Conservation (phyloP, 2,113 vertebrate species). For the Chiloscyllium plagiosum region DNA sequence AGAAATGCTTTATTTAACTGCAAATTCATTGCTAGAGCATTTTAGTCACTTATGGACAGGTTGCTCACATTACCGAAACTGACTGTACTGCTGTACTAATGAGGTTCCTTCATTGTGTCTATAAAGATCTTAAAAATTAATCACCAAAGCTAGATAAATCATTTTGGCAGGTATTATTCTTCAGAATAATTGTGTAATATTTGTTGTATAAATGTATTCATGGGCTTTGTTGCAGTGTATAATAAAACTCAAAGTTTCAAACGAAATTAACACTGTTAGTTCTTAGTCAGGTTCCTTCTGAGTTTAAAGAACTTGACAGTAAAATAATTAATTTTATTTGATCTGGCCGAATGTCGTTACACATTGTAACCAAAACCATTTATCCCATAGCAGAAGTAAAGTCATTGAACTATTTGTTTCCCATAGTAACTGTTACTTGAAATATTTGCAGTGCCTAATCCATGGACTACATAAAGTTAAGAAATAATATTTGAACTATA, state of each 20-base stretch:
- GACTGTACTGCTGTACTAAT: not conserved
- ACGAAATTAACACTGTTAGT: not conserved
- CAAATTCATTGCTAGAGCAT: not conserved
- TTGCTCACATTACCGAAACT: conserved; percentile 11
- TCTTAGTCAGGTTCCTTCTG: not conserved
- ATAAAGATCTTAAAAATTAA: conserved; percentile 11
- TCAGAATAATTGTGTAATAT: not conserved
- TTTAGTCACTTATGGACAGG: not conserved
- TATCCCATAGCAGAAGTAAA: not conserved
- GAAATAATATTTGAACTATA: not conserved
- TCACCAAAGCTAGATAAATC: not conserved
- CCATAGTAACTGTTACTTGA: not conserved
- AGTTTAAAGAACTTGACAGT: not conserved
- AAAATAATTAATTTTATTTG: not conserved
- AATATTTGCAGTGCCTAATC: not conserved
- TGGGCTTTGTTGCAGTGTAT: not conserved
- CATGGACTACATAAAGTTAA: not conserved
- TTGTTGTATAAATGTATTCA: not conserved
- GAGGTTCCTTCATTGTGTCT: conserved; percentile 13
- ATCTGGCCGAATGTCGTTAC: not conserved
- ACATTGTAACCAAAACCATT: not conserved
- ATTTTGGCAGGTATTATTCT: not conserved
- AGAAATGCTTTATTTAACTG: not conserved
- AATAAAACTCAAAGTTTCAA: not conserved
- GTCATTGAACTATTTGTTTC: not conserved